phyloP scores from a whole-genome alignment of 1,140 invertebrate genomes.

The Panulirus ornatus region DNA sequence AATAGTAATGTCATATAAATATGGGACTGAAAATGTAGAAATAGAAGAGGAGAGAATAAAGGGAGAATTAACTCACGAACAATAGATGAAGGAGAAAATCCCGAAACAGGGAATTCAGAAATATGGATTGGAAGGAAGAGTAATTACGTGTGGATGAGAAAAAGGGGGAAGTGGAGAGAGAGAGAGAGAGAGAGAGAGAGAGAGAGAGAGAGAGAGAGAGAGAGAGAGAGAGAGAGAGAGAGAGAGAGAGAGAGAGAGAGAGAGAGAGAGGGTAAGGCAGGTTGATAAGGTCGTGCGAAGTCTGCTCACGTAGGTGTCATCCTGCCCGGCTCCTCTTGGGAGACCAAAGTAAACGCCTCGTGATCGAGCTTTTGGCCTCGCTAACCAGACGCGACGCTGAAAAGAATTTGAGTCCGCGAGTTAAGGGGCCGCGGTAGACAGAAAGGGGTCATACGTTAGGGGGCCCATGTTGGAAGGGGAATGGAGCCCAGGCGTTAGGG shows the following conservation, averaged over 20 bases:
- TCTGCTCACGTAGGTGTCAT: constrained; percentile 64
- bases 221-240: background rate
- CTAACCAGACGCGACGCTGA: constrained; percentile 51
- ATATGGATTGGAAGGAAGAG: too few species aligned
- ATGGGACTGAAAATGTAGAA: background rate
- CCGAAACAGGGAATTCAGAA: too few species aligned
- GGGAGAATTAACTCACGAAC: too few species aligned
- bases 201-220: constrained; percentile 2
- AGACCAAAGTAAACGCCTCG: constrained; percentile 65
- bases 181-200: background rate
- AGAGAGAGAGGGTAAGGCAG: background rate
- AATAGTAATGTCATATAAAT: background rate
- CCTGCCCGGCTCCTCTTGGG: constrained; percentile 58
- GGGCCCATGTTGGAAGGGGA: background rate
- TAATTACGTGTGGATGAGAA: background rate
- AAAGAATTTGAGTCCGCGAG: constrained; percentile 61
- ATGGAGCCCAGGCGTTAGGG: too few species aligned
- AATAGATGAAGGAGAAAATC: too few species aligned
- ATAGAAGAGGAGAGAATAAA: too few species aligned
- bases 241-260: background rate
- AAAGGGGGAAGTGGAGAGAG: background rate
- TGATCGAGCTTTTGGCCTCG: constrained; percentile 65
- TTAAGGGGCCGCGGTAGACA: constrained; percentile 17
- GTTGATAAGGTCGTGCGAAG: constrained; percentile 57
- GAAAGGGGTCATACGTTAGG: constrained; percentile 14